Evolutionary conservation across 2,888 invertebrate species (phyloP), one percentile per base, ranked within the genome.

Genomic region (Eupithecia pulchellata): DNA sequence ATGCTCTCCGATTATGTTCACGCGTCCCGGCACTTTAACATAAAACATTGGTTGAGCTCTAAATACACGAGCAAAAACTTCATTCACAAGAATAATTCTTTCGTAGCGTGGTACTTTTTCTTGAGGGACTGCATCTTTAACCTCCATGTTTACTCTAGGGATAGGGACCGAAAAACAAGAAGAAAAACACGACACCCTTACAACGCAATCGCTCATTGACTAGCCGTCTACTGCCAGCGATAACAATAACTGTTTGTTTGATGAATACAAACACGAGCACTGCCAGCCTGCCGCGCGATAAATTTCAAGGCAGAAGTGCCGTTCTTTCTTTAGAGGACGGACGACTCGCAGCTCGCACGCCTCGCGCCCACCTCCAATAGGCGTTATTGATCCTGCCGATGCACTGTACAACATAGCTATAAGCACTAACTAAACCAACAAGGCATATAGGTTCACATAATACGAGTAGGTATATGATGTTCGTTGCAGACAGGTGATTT

Each of bases 1-100:
- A 95, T 99, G 99, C 90, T 99, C 99, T 69, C 99, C 99, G 84
- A 99, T 99, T 72, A 99, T 95, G 90, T 99, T 99, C 0, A 99
- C 99, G 84, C 99, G 96, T 79, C 98, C 98, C 20, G 98, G 98
- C 57, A 98, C 97, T 82, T 96, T 94, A 13, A 97, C 96, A 81
- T 95, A 96, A 89, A 97, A 97, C 42, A 95, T 90, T 4, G 97
- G 97, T 74, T 92, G 86, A 64, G 84, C 81, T 71, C 92, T 86
- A 82, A 95, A 96, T 81, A 93, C 93, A 62, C 91, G 86, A 58
- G 81, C 77, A 87, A 96, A 96, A 69, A 87, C 84, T 60, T 89
- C 78, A 69, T 82, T 86, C 62, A 95, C 76, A 71, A 84, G 81
- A 60, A 80, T 77, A 66, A 92, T 89, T 79, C 95, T 90, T 63